Evolutionary conservation across 1,140 invertebrate species (phyloP), one percentile per base, ranked within the genome.

Genomic region (Zaprionus inermis): DNA sequence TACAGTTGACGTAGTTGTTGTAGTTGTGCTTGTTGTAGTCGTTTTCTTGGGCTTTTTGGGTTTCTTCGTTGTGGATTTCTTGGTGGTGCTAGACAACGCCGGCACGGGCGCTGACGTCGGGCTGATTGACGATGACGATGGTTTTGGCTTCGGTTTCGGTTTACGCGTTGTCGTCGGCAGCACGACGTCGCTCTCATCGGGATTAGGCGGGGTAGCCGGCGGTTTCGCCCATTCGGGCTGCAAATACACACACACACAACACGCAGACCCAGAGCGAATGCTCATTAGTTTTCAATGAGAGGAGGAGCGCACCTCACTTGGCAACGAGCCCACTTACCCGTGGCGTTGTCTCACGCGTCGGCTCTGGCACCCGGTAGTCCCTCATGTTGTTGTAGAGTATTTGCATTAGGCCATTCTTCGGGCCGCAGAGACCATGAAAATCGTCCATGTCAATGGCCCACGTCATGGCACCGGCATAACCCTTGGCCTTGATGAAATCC

Each of bases 401-500:
- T 60, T 95, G 94, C 74, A 95, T 95, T 1, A 97, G 91, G 1
- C 95, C 93, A 86, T 97, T 97, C 72, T 94, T 94, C 1, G 94
- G 92, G 0, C 97, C 97, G 83, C 97, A 97, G 3, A 96, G 78
- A 1, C 96, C 96, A 56, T 94, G 93, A 81, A 97, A 97, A 81
- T 97, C 96, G 63, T 97, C 96, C 96, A 97, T 97, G 72, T 97
- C 97, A 52, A 97, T 96, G 5, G 97, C 96, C 97, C 97, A 98
- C 10, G 95, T 96, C 97, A 98, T 98, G 1, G 96, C 94, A 5
- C 97, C 97, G 0, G 95, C 95, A 81, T 98, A 97, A 0, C 96
- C 96, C 81, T 95, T 96, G 12, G 94, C 82, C 83, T 96, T 97
- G 65, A 97, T 96, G 92, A 94, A 97, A 77, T 97, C 95, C 95